Evolutionary conservation across 2,888 invertebrate species (phyloP).

Genomic region (Chrysodeixis includens): DNA sequence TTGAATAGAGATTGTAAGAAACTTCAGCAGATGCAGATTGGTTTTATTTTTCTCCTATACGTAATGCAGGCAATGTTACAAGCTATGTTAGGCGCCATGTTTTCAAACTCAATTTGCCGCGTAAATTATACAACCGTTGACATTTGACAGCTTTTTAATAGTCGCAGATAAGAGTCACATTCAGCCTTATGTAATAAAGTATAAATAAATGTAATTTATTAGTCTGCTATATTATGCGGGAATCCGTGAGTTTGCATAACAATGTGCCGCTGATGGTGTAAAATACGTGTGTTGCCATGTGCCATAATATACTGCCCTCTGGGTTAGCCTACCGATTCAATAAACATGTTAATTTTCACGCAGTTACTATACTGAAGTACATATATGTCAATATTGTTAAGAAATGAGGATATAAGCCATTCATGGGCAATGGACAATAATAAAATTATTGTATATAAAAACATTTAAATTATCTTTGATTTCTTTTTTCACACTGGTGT

Average conservation of each 20-base stretch:
- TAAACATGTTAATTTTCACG: constrained; percentile 56
- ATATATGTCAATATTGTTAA: constrained; percentile 49
- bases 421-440: constrained; percentile 36
- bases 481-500: constrained; percentile 28
- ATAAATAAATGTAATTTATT: constrained; percentile 54
- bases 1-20: constrained; percentile 77
- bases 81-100: constrained; percentile 52
- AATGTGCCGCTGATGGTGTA: constrained; percentile 70
- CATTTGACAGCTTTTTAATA: constrained; percentile 26
- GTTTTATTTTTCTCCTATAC: constrained; percentile 53
- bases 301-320: constrained; percentile 80
- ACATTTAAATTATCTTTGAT: constrained; percentile 27
- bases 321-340: constrained; percentile 78
- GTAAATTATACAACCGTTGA: constrained; percentile 9
- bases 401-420: constrained; percentile 48
- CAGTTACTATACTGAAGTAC: constrained; percentile 55
- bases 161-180: constrained; percentile 36
- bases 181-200: constrained; percentile 47
- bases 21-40: constrained; percentile 57
- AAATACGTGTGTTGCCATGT: constrained; percentile 79
- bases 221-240: constrained; percentile 43
- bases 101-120: constrained; percentile 58
- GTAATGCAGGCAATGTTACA: constrained; percentile 38
- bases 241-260: constrained; percentile 61
- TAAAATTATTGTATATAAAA: constrained; percentile 51